phyloP scores from a whole-genome alignment of 1,140 invertebrate species.

The Myzus persicae region DNA sequence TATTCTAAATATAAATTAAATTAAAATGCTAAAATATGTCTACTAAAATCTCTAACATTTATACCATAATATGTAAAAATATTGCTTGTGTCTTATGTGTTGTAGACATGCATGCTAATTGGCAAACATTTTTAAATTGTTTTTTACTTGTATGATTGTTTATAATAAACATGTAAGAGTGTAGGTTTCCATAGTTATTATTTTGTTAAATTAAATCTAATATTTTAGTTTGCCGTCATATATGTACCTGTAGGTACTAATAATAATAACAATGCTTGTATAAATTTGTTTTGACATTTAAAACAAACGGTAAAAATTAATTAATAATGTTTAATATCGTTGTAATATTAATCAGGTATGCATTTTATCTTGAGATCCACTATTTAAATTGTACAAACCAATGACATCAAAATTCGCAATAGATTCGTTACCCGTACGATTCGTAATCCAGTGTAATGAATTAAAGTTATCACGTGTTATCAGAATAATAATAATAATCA shows the following conservation, averaged over 20 bases:
- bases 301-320: not conserved
- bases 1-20: not conserved
- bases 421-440: not conserved
- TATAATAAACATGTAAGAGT: too few relatives aligned
- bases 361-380: not conserved
- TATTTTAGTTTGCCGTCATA: too few relatives aligned
- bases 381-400: not conserved
- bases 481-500: not conserved
- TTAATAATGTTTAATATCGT: not conserved
- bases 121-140: not conserved
- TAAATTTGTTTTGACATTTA: not conserved
- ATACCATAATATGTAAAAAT: not conserved
- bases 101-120: not conserved
- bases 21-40: not conserved
- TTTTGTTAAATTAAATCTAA: too few relatives aligned
- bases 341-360: not conserved
- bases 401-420: not conserved
- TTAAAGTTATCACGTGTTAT: conserved; percentile 11
- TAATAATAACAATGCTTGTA: not conserved
- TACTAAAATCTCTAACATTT: too few relatives aligned
- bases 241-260: too few relatives aligned
- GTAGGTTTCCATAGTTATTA: not conserved
- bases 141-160: not conserved
- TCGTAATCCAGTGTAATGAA: not conserved
- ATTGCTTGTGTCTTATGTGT: not conserved